Evolutionary conservation across 2,888 invertebrate genomes (phyloP), one percentile per base, ranked within the genome.

Genomic region (Zootermopsis nevadensis): DNA sequence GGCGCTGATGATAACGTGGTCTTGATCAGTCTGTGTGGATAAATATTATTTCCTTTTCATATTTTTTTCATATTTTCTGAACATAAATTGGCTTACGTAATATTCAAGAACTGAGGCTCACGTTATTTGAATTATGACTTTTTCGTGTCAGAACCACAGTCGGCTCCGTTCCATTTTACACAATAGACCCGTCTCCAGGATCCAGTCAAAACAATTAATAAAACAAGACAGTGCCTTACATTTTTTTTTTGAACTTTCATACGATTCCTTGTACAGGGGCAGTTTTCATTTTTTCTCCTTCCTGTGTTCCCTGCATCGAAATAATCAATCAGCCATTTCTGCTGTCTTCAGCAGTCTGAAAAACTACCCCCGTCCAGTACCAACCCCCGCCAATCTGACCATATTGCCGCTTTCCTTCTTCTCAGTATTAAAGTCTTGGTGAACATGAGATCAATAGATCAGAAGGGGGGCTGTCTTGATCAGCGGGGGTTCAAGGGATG

Each of bases 181-280:
- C 74, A 74, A 74, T 74, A 42, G 35, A n/a, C 38, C 12, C 38
- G 4, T 27, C 24, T 69, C n/a, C 38, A 7, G n/a, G n/a, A 38
- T 74, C 38, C 74, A 74, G n/a, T 74, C 74, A 74, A 35, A 74
- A 74, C 74, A 74, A 74, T 74, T 74, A 74, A 74, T 74, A 74
- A 74, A 31, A 69, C 8, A 74, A 74, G 74, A 42, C n/a, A 42
- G 24, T 35, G n/a, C 38, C 42, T n/a, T 38, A 38, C n/a, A 7
- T 38, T 74, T 60, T 27, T 60, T 60, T 60, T 60, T 27, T n/a
- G 8, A 27, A 60, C n/a, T 60, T n/a, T 60, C n/a, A 60, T 60
- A 27, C 60, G 8, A 8, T 15, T 48, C 15, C 15, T n/a, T 27
- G n/a, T 60, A 27, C 12, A 60, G 60, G n/a, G n/a, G 60, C n/a